These are phyloP conservation scores for Pan troglodytes DNA, from an alignment of 2,113 vertebrate species.

Conservation along the genomic window NHGRI_mPanTro3-v2.1_pri NC_072417.2:31198501-31199000, in stretches of 20 bases:
- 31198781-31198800: conserved; percentile 98
- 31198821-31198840: conserved; percentile 98
- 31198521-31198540: conserved; percentile 60
- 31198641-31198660: conserved; percentile 87
- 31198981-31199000: conserved; percentile 40
- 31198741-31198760: conserved; percentile 99
- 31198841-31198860: conserved; percentile 94
- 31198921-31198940: conserved; percentile 87
- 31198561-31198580: conserved; percentile 85
- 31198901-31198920: conserved; percentile 89
- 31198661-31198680: conserved; percentile 93
- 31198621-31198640: conserved; percentile 80
- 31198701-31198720: conserved; percentile 96
- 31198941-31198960: conserved; percentile 86
- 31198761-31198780: conserved; percentile 99
- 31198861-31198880: conserved; percentile 99
- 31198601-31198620: conserved; percentile 77
- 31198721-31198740: conserved; percentile 98
- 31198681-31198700: conserved; percentile 99
- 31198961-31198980: conserved; percentile 80
- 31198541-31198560: conserved; percentile 87
- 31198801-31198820: conserved; percentile 95
- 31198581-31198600: conserved; percentile 86
- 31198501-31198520: background rate
- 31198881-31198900: conserved; percentile 94